phyloP scores from a whole-genome alignment of 1,140 invertebrate genomes.

The Platorchestia sp. region DNA sequence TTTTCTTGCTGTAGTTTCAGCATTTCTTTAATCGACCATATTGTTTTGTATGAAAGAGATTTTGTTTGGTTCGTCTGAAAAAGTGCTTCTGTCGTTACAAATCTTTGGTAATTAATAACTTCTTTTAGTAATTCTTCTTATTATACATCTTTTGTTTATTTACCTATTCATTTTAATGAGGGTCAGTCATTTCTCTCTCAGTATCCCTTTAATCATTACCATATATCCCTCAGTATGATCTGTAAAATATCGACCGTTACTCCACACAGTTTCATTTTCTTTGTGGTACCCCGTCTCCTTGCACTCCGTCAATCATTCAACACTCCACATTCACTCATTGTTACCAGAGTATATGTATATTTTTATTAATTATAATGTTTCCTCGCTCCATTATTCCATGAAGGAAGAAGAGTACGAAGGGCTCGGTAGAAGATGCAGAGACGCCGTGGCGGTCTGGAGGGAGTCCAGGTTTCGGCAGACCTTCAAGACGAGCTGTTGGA shows the following conservation, averaged over 20 bases:
- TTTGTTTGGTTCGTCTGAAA: too few relatives aligned
- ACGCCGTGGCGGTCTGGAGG: not conserved
- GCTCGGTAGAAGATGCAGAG: conserved; percentile 11
- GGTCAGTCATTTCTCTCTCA: too few relatives aligned
- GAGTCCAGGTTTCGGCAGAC: conserved; percentile 27
- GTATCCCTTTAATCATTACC: not conserved
- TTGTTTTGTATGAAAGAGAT: too few relatives aligned
- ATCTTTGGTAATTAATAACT: too few relatives aligned
- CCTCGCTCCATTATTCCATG: not conserved
- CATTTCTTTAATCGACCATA: too few relatives aligned
- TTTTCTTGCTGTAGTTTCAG: not conserved
- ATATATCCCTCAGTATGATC: not conserved
- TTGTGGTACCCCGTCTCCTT: not conserved
- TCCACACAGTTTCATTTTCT: not conserved
- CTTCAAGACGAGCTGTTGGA: conserved; percentile 17
- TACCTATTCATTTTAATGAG: not conserved
- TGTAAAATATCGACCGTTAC: not conserved
- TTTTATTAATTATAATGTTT: not conserved
- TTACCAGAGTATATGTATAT: not conserved
- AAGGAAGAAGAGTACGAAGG: not conserved
- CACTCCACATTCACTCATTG: not conserved
- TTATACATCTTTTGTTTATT: not conserved
- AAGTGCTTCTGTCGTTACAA: too few relatives aligned
- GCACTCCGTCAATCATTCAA: not conserved
- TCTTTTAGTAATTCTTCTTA: not conserved